A percentile compares a stretch with the other conserved stretches of the same genome.
Evolutionary conservation across 1,140 invertebrate species (phyloP).

Genomic region (Ctenoplectra terminalis): DNA sequence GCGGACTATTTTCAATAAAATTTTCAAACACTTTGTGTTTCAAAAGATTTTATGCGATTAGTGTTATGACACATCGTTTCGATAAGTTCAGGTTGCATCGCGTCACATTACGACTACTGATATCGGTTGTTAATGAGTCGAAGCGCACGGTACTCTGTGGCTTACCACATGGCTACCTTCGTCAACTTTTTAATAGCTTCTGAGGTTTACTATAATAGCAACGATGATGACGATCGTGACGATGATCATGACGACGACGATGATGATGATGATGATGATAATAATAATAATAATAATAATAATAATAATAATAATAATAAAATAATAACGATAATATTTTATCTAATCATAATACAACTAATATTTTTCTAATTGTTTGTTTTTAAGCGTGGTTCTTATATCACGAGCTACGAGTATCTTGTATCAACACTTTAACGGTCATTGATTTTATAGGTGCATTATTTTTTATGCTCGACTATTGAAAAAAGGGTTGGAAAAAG

Average conservation of each 20-base stretch:
- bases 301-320: conserved; percentile 7
- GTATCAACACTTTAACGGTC: not conserved
- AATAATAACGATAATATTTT: not conserved
- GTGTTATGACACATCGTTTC: conserved; percentile 16
- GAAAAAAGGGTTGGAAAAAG: not conserved
- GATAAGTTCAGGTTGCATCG: conserved; percentile 26
- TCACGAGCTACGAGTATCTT: not conserved
- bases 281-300: not conserved
- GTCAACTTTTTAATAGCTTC: conserved; percentile 42
- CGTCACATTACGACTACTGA: conserved; percentile 28
- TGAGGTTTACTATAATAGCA: conserved; percentile 31
- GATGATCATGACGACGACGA: conserved; percentile 4
- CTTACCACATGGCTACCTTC: conserved; percentile 52
- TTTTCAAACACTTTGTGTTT: not conserved
- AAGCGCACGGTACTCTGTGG: conserved; percentile 48
- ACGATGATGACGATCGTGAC: conserved; percentile 1
- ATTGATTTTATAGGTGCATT: not conserved
- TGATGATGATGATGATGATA: not conserved
- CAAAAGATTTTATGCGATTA: not conserved
- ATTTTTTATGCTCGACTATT: not conserved
- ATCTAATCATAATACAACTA: not conserved
- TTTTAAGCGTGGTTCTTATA: not conserved
- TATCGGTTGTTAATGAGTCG: conserved; percentile 47
- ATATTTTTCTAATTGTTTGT: not conserved
- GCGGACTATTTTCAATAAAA: not conserved